Conservation (phyloP, 2,888 invertebrate species). For the Anarsia innoxiella region DNA sequence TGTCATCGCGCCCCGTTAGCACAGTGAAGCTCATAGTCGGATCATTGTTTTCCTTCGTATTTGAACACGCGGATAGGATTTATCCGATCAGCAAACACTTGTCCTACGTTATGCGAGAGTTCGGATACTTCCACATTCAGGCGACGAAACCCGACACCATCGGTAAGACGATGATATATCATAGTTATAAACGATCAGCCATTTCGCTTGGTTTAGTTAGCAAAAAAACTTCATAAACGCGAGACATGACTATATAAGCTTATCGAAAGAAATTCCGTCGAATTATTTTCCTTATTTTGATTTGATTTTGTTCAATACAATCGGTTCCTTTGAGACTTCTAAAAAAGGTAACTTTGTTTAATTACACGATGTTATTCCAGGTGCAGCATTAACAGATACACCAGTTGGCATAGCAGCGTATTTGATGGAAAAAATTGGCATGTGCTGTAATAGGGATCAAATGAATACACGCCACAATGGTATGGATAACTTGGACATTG, state of each 20-base stretch:
- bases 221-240: too few relatives aligned
- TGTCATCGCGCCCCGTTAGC: slow-evolving; percentile 45
- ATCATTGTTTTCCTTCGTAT: slow-evolving; percentile 61
- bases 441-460: slow-evolving; percentile 77
- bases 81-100: slow-evolving; percentile 64
- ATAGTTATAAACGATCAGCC: too few relatives aligned
- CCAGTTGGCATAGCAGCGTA: slow-evolving; percentile 92
- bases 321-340: too few relatives aligned
- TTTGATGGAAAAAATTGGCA: slow-evolving; percentile 90
- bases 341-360: too few relatives aligned
- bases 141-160: slow-evolving; percentile 90
- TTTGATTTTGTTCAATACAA: too few relatives aligned
- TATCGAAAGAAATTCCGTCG: too few relatives aligned
- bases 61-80: slow-evolving; percentile 60
- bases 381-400: slow-evolving; percentile 81
- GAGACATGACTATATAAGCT: too few relatives aligned
- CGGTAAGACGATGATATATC: slow-evolving; percentile 74
- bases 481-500: slow-evolving; percentile 76
- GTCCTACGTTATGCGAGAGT: slow-evolving; percentile 54
- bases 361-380: too few relatives aligned
- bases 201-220: too few relatives aligned
- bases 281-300: too few relatives aligned
- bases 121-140: slow-evolving; percentile 83
- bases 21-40: slow-evolving; percentile 58
- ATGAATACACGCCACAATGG: slow-evolving; percentile 78